Base-by-base conservation (phyloP, 2,113 vertebrate species). In the Haplochromis vanheusdeni region DNA sequence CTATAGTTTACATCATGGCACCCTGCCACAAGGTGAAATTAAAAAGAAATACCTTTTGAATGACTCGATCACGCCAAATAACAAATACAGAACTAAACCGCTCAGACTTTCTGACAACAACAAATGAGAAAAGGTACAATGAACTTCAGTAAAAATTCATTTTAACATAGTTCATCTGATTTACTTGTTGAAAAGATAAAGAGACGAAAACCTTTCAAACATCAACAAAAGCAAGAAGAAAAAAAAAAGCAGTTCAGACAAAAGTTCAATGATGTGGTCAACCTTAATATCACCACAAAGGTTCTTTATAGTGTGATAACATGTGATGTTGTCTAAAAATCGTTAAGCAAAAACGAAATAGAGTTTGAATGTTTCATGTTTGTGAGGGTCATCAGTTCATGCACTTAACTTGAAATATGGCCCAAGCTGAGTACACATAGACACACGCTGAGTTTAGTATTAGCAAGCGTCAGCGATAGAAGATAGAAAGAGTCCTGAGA, bases 361-460 rank as follows among this genome's bases (percentile, higher is more conserved):
- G 33, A 65, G 19, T 73, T 79, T 56, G 14, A 55, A 10, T 49
- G 26, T 42, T 79, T 6, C 13, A 12, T 37, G 35, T 68, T 68
- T 68, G 17, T n/a, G 17, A 37, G 17, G 7, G 0, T 2, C 6
- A 17, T 84, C 6, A 68, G 23, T 47, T 85, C 2, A 56, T 58
- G 17, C 60, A 80, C 60, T 77, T 21, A 70, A 70, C 13, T 83
- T 13, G n/a, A 14, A 87, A 82, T 65, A 87, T 73, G n/a, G 26
- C 42, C 16, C 37, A 68, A n/a, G 62, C 52, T 28, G 37, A 81
- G 26, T 31, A 79, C 42, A 87, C 19, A 83, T 6, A 81, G 82
- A 70, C 31, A 65, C 14, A 70, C 1, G 28, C 21, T 68, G 35
- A 80, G 13, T 7, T 9, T 6, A 14, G 37, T 6, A 47, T 70